These are phyloP conservation scores for Chromoteleia sp. DNA, from an alignment of 2,888 invertebrate species.

Conservation along the genomic window DNA sequence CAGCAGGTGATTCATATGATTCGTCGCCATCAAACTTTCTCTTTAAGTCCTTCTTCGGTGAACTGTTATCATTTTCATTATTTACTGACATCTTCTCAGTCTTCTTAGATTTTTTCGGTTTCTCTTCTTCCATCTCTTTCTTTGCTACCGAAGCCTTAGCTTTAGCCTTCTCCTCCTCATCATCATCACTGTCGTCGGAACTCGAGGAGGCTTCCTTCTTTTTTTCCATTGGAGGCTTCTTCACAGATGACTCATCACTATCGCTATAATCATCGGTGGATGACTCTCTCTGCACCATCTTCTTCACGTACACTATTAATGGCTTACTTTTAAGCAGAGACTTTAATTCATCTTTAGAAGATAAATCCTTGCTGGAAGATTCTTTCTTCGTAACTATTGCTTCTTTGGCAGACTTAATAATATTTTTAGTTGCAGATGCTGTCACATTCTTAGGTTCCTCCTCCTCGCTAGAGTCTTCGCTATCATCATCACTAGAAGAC, in stretches of 20 bases:
- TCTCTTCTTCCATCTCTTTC: conserved; percentile 67
- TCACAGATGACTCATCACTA: conserved; percentile 65
- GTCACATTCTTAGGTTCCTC: conserved; percentile 17
- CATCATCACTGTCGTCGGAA: conserved; percentile 80
- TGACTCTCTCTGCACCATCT: conserved; percentile 76
- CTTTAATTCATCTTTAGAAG: conserved; percentile 11
- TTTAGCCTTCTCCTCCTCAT: conserved; percentile 71
- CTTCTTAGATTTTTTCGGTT: background rate
- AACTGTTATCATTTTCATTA: conserved; percentile 26
- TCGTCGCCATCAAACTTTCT: conserved; percentile 80
- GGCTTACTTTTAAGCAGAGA: conserved; percentile 21
- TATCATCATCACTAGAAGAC: conserved; percentile 68
- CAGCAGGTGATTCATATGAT: conserved; percentile 82
- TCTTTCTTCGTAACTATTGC: conserved; percentile 27
- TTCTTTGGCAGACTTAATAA: conserved; percentile 2
- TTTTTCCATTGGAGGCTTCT: conserved; percentile 66
- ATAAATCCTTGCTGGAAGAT: conserved; percentile 43
- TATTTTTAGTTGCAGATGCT: conserved; percentile 71
- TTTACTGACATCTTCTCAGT: conserved; percentile 15
- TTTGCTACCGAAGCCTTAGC: conserved; percentile 73
- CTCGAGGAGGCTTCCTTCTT: conserved; percentile 73
- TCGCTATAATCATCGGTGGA: conserved; percentile 78
- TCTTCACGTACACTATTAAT: conserved; percentile 11
- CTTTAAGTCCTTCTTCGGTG: conserved; percentile 73
- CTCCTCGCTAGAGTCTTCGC: conserved; percentile 61